A percentile compares a stretch with the other conserved stretches of the same genome.
phyloP scores from a whole-genome alignment of 2,888 invertebrate species.

The Drosophila infuscata region DNA sequence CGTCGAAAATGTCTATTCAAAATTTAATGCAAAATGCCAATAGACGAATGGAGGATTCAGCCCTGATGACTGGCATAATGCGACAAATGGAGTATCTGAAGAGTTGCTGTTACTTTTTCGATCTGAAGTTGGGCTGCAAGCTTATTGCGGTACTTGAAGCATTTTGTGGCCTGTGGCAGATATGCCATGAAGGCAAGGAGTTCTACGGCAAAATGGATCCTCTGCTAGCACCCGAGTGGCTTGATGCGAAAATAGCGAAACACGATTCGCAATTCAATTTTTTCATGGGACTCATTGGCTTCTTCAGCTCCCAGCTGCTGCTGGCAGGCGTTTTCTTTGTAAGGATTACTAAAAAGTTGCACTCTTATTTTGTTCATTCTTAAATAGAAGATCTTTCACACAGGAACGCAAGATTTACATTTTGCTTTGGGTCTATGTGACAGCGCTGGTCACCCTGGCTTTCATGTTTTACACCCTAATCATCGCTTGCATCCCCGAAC shows the following conservation, averaged over 20 bases:
- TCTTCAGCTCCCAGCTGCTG: slow-evolving; percentile 21
- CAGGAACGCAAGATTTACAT: slow-evolving; percentile 44
- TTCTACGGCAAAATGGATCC: not conserved
- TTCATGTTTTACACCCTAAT: slow-evolving; percentile 35
- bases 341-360: not conserved
- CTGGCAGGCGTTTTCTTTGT: slow-evolving; percentile 36
- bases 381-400: fast-evolving
- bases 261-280: slow-evolving; percentile 9
- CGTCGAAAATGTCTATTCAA: slow-evolving; percentile 46
- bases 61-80: not conserved
- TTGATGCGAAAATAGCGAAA: not conserved
- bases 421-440: slow-evolving; percentile 44
- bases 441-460: not conserved
- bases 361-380: too few species aligned
- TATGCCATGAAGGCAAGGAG: slow-evolving; percentile 1
- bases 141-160: slow-evolving; percentile 51
- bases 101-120: slow-evolving; percentile 47
- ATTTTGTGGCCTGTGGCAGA: slow-evolving; percentile 20
- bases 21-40: slow-evolving; percentile 33
- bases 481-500: slow-evolving; percentile 12
- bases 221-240: slow-evolving; percentile 10
- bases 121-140: slow-evolving; percentile 46
- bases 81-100: slow-evolving; percentile 6
- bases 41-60: not conserved
- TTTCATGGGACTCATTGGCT: slow-evolving; percentile 13